Evolutionary conservation across 2,797 vertebrate genomes (phyloP).

Genomic region (Falco peregrinus): DNA sequence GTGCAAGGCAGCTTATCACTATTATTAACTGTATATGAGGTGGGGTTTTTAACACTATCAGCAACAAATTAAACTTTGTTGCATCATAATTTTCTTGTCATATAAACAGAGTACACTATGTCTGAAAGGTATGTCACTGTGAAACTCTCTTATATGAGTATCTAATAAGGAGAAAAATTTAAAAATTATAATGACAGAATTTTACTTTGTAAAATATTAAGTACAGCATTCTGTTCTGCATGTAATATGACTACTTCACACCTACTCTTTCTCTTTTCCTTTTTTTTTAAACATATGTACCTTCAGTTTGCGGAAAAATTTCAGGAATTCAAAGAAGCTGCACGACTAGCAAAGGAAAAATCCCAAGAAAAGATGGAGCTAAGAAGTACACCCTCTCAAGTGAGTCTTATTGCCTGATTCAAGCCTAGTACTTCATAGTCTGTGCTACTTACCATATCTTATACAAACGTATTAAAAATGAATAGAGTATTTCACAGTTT

Average conservation of each 20-base stretch:
- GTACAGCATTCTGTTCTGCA: constrained; percentile 49
- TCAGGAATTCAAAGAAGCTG: constrained; percentile 98
- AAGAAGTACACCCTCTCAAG: constrained; percentile 93
- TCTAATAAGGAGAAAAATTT: neutral
- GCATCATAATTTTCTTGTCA: neutral
- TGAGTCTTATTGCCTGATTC: constrained; percentile 60
- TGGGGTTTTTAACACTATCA: neutral
- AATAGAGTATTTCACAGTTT: neutral
- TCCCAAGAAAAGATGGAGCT: constrained; percentile 95
- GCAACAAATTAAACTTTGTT: neutral
- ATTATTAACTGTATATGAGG: neutral
- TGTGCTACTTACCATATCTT: neutral
- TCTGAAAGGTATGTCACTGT: neutral
- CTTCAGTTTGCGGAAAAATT: constrained; percentile 98
- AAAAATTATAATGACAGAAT: neutral
- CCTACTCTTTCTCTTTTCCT: neutral
- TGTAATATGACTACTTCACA: constrained; percentile 33
- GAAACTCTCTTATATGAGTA: neutral
- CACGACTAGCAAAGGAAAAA: constrained; percentile 96
- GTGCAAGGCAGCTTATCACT: neutral
- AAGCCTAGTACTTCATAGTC: neutral
- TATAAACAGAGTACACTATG: neutral
- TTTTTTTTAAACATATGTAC: constrained; percentile 28
- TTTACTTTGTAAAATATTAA: neutral
- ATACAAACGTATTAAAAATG: neutral